phyloP scores from a whole-genome alignment of 2,797 vertebrate species.

The Hypotaenidia okinawae region DNA sequence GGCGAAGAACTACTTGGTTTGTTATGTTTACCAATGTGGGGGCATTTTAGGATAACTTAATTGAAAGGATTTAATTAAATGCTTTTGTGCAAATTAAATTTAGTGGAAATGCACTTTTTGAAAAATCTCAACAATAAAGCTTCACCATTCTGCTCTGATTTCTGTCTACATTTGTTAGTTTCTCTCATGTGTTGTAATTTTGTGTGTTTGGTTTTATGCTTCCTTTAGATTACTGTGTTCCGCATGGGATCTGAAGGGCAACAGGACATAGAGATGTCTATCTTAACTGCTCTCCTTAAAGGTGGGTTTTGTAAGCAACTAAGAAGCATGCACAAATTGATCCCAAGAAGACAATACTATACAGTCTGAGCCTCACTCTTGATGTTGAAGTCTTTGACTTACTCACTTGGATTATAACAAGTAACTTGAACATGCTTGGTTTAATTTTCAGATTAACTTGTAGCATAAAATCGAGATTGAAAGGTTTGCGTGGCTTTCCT shows the following conservation, averaged over 20 bases:
- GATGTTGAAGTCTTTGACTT: not conserved
- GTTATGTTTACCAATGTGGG: not conserved
- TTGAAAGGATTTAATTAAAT: not conserved
- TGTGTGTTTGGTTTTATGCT: not conserved
- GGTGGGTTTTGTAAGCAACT: slow-evolving; percentile 77
- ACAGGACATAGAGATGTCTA: slow-evolving; percentile 98
- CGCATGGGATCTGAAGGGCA: slow-evolving; percentile 96
- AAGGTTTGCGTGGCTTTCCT: not conserved
- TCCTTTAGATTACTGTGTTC: slow-evolving; percentile 92
- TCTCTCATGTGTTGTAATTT: not conserved
- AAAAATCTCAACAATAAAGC: not conserved
- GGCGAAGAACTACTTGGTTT: not conserved
- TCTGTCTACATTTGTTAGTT: not conserved
- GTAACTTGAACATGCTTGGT: not conserved
- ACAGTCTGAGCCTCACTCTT: not conserved
- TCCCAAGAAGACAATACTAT: not conserved
- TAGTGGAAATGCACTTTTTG: not conserved
- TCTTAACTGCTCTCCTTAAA: slow-evolving; percentile 95
- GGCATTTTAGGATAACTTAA: not conserved
- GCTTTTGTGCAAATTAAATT: not conserved
- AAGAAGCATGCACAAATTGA: not conserved
- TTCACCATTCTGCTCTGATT: not conserved
- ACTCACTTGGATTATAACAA: not conserved
- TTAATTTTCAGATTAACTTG: not conserved
- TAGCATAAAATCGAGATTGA: not conserved